Base-by-base conservation (phyloP, 2,797 vertebrate species). In the Takifugu ocellatus region DNA sequence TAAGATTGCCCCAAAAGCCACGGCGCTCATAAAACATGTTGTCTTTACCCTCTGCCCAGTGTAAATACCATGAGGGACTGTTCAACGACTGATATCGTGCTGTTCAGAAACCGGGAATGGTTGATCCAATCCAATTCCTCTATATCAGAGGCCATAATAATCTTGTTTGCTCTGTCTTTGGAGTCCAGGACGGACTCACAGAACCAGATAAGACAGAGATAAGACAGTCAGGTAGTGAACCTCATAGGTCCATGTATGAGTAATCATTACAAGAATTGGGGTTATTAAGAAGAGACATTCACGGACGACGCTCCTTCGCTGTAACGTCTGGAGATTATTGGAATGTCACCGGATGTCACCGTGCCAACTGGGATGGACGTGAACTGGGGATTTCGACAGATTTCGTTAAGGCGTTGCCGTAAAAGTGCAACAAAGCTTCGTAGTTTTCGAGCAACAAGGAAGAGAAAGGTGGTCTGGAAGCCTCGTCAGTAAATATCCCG, bases 21-120 rank as follows among this genome's bases (percentile, higher is more conserved):
- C 33, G 49, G 68, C 49, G 63, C 58, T 78, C 74, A 64, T 79
- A 63, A 79, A 84, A 74, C 42, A 24, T 66, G 58, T 83, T 84
- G 81, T 79, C 56, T 76, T 68, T 59, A 47, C 59, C 66, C 33
- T 21, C 68, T 61, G 65, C 29, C 77, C 61, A 74, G 69, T 67
- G 70, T 74, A 77, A 84, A 83, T 56, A 79, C 27, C 25, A 0
- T 0, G 46, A 52, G 63, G 27, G 59, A 57, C 27, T 21, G 44
- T 45, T 16, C 27, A 29, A 31, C 4, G 10, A 10, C 31, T 33
- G 31, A 33, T 33, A 33, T 33, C 31, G 3, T 33, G 10, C 7
- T 33, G 31, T 10, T 33, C 31, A 33, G 31, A 33, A 33, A 1
- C 7, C 3, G 31, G 9, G 6, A 2, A 9, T 33, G 16, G 44